Percentiles rank a stretch among this genome's conserved stretches.
phyloP scores from a whole-genome alignment of 2,113 vertebrate genomes.

The Cairina moschata region DNA sequence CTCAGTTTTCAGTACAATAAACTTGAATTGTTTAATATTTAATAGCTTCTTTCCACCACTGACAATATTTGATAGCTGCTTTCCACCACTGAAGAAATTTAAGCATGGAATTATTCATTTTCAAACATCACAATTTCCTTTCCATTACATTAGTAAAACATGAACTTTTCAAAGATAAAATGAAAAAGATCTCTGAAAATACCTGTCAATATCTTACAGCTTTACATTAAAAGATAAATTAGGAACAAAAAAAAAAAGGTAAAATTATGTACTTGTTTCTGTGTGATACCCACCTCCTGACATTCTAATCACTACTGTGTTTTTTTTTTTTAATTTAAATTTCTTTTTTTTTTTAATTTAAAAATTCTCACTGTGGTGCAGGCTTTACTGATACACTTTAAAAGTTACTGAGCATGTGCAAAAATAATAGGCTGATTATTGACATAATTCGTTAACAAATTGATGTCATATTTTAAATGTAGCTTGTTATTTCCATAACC shows the following conservation, averaged over 20 bases:
- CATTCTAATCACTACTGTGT: background rate
- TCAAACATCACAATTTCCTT: background rate
- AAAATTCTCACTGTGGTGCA: background rate
- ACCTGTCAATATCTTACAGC: background rate
- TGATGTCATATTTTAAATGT: background rate
- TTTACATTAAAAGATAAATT: background rate
- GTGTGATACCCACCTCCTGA: background rate
- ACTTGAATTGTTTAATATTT: background rate
- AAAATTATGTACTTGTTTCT: background rate
- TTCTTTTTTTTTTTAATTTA: background rate
- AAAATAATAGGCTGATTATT: background rate
- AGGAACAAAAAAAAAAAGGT: background rate
- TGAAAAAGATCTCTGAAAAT: background rate
- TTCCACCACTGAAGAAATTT: background rate
- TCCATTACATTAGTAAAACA: background rate
- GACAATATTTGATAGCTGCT: background rate
- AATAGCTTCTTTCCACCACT: background rate
- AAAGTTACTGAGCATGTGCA: background rate
- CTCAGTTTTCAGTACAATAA: background rate
- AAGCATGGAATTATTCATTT: background rate
- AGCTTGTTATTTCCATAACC: background rate
- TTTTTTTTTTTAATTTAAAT: too few relatives aligned
- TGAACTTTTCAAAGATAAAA: background rate
- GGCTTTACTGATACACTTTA: background rate
- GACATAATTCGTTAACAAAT: background rate